phyloP scores from a whole-genome alignment of 2,113 vertebrate genomes.

The Lota lota region DNA sequence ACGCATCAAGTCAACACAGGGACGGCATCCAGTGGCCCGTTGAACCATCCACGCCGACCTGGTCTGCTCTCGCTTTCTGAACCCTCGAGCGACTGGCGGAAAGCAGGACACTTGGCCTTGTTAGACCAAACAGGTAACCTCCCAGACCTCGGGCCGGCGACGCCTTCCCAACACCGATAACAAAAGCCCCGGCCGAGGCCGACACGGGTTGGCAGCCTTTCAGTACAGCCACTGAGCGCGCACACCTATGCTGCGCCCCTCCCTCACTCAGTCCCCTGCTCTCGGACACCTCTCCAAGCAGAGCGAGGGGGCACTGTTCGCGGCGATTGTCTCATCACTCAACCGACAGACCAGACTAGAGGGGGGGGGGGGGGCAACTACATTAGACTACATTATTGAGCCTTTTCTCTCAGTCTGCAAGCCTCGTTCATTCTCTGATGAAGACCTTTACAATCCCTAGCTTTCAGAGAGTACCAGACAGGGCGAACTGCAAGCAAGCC shows the following conservation, averaged over 20 bases:
- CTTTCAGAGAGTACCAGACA: conserved; percentile 28
- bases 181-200: conserved; percentile 60
- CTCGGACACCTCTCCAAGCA: conserved; percentile 46
- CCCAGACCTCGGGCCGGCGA: conserved; percentile 61
- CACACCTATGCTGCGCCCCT: conserved; percentile 6
- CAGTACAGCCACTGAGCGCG: conserved; percentile 46
- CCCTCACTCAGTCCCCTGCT: conserved; percentile 35
- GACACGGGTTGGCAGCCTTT: conserved; percentile 59
- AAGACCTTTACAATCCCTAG: conserved; percentile 31
- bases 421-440: neutral
- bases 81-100: conserved; percentile 35
- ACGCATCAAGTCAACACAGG: no score
- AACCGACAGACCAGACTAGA: conserved; percentile 29
- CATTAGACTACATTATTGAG: no score
- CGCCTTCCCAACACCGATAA: conserved; percentile 65
- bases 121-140: conserved; percentile 34
- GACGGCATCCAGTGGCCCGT: no score
- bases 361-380: neutral
- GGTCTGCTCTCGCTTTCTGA: no score
- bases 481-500: conserved; percentile 19
- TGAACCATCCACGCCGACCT: no score
- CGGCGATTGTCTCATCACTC: conserved; percentile 46
- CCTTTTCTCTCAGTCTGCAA: no score
- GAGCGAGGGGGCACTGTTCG: conserved; percentile 40
- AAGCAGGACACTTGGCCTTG: conserved; percentile 34